phyloP scores from a whole-genome alignment of 2,888 invertebrate species.

The Lochmaea crataegi region DNA sequence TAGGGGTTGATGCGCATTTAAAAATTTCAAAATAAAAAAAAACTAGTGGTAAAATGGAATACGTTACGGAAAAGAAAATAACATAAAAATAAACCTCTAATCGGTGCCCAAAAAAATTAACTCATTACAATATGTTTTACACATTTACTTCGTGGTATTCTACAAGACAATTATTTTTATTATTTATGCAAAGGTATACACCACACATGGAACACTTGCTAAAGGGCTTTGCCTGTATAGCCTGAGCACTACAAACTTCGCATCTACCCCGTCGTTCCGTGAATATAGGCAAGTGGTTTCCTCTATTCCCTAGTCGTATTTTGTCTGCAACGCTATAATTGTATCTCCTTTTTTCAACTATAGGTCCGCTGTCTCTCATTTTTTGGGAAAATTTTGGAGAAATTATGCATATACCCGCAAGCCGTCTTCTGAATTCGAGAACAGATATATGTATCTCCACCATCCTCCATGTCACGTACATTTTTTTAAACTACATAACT shows the following conservation, averaged over 20 bases:
- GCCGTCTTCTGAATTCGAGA: not conserved
- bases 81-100: no score
- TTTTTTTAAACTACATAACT: not conserved
- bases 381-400: not conserved
- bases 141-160: not conserved
- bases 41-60: no score
- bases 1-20: no score
- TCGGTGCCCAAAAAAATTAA: no score
- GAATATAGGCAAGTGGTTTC: constrained; percentile 6
- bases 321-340: not conserved
- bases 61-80: no score
- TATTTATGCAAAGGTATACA: not conserved
- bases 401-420: not conserved
- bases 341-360: no score
- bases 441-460: not conserved
- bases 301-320: not conserved
- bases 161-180: not conserved
- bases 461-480: no score
- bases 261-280: not conserved
- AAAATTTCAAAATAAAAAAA: no score
- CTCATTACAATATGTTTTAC: no score
- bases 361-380: not conserved
- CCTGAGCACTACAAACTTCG: not conserved
- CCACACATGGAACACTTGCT: not conserved
- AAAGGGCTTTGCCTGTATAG: not conserved